phyloP scores from a whole-genome alignment of 2,888 invertebrate genomes.

The Hemithea aestivaria region DNA sequence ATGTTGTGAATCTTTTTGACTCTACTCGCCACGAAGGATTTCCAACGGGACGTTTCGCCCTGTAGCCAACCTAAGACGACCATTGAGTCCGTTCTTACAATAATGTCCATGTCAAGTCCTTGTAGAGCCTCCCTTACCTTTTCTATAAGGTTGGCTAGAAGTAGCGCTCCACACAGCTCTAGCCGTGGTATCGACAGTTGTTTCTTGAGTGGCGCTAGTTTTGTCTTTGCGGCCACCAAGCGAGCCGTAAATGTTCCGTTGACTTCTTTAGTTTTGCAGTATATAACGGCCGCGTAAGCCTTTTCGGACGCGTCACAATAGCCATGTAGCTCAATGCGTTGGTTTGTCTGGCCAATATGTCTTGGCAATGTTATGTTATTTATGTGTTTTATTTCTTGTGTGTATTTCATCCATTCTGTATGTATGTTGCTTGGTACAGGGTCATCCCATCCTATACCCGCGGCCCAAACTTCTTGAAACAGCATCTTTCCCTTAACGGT shows the following conservation, averaged over 20 bases:
- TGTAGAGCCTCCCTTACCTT: neutral
- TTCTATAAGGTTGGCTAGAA: no score
- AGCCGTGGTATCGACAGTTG: slow-evolving; percentile 1
- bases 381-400: slow-evolving; percentile 2
- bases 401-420: slow-evolving; percentile 6
- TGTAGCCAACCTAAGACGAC: slow-evolving; percentile 21
- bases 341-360: slow-evolving; percentile 1
- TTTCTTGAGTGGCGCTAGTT: slow-evolving; percentile 1
- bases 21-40: slow-evolving; percentile 22
- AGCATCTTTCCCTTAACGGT: slow-evolving; percentile 17
- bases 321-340: slow-evolving; percentile 1
- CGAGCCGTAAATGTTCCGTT: no score
- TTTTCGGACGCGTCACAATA: slow-evolving; percentile 4
- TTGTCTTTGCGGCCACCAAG: slow-evolving; percentile 10
- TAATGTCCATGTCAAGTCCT: no score
- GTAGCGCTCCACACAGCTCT: slow-evolving; percentile 7
- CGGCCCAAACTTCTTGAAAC: slow-evolving; percentile 14
- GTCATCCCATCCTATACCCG: slow-evolving; percentile 12
- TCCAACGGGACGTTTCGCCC: slow-evolving; percentile 17
- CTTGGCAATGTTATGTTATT: slow-evolving; percentile 7
- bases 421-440: slow-evolving; percentile 1
- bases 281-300: slow-evolving; percentile 5
- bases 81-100: slow-evolving; percentile 20
- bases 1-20: slow-evolving; percentile 8
- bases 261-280: neutral